Percentiles rank a stretch among this genome's conserved stretches.
Evolutionary conservation across 2,113 vertebrate genomes (phyloP).

Genomic region (Hoplias malabaricus): DNA sequence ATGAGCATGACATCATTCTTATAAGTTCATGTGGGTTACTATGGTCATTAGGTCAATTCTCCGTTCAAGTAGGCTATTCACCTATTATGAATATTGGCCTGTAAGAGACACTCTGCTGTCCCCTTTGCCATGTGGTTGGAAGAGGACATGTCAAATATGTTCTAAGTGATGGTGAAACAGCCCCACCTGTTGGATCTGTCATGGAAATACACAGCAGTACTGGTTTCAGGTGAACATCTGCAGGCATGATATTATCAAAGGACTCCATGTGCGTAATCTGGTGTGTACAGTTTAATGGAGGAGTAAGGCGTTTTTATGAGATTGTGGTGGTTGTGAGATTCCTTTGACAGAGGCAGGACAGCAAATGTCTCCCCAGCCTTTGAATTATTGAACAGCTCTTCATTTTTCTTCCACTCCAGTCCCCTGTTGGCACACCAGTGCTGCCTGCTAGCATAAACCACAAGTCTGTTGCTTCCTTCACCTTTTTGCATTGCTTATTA

Average conservation of each 20-base stretch:
- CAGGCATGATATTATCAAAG: background rate
- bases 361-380: slow-evolving; percentile 39
- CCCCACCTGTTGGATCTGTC: slow-evolving; percentile 39
- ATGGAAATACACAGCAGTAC: slow-evolving; percentile 18
- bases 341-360: slow-evolving; percentile 34
- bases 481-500: too few relatives aligned
- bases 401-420: slow-evolving; percentile 29
- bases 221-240: slow-evolving; percentile 9
- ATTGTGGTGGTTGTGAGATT: slow-evolving; percentile 20
- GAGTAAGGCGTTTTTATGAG: background rate
- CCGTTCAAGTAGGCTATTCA: background rate
- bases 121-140: background rate
- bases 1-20: background rate
- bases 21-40: background rate
- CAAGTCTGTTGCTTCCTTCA: background rate
- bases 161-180: slow-evolving; percentile 25
- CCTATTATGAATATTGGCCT: background rate
- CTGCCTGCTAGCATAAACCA: slow-evolving; percentile 8
- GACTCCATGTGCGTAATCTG: background rate
- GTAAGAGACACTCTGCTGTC: background rate
- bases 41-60: background rate
- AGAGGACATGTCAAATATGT: slow-evolving; percentile 24
- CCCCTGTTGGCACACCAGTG: background rate
- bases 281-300: background rate
- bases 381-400: slow-evolving; percentile 52